phyloP scores from a whole-genome alignment of 2,888 invertebrate species.

The Erebia ligea region DNA sequence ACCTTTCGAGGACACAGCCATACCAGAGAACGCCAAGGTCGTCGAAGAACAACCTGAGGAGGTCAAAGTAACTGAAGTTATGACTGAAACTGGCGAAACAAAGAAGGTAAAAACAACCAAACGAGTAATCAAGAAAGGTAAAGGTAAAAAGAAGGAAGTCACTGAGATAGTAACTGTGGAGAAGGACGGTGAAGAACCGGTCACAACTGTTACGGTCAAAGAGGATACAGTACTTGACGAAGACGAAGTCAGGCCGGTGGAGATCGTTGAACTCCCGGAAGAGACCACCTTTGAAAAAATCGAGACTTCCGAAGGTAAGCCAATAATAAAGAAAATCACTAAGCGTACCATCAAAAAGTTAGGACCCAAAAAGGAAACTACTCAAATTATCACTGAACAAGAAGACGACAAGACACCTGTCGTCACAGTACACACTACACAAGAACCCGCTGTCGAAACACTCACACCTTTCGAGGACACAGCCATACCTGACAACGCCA shows the following conservation, averaged over 20 bases:
- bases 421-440: not conserved
- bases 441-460: not conserved
- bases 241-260: slow-evolving; percentile 40
- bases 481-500: not conserved
- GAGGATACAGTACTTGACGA: slow-evolving; percentile 40
- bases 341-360: not conserved
- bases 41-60: not conserved
- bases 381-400: not conserved
- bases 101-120: slow-evolving; percentile 52
- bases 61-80: not conserved
- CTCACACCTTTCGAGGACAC: not conserved
- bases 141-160: slow-evolving; percentile 40
- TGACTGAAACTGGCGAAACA: not conserved
- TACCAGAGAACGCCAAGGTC: not conserved
- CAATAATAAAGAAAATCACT: not conserved
- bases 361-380: not conserved
- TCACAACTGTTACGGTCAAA: slow-evolving; percentile 16
- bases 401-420: not conserved
- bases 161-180: slow-evolving; percentile 47
- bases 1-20: not conserved
- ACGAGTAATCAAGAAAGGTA: slow-evolving; percentile 51
- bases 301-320: not conserved
- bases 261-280: slow-evolving; percentile 44
- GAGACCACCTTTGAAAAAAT: not conserved
- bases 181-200: not conserved